Evolutionary conservation across 2,888 invertebrate species (phyloP), one percentile per base, ranked within the genome.

Genomic region (Eremobia ochroleuca): DNA sequence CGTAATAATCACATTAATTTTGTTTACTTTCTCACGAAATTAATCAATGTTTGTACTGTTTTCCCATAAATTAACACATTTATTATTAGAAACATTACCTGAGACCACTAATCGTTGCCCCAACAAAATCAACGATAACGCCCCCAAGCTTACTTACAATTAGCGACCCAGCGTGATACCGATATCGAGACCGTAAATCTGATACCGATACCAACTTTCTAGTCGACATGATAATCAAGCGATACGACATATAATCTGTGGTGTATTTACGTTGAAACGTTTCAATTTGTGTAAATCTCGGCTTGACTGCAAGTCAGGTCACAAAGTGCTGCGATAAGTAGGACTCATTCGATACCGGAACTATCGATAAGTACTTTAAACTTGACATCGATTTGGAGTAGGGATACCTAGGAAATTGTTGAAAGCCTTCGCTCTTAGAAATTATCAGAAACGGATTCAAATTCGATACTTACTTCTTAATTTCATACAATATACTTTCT

Each of bases 221-320:
- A 49, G 13, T 21, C 71, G 81, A 85, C 81, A 64, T 72, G 81
- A 82, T 82, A 85, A 85, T 82, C 82, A 49, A 81, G 62, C 62
- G 81, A 81, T 84, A 79, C 67, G 15, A 75, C 75, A 74, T 71
- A 62, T 83, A 70, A 68, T 65, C 37, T 31, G 73, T 61, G n/a
- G 25, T 37, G 61, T 84, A 64, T 71, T 79, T 70, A 66, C 79
- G 70, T 70, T 31, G 55, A 77, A 77, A 77, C 72, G 77, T 69
- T 77, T 86, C 86, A 82, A 82, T 83, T 86, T 74, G 86, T 82
- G 86, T 83, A 83, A 83, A 83, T 86, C 83, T 82, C 58, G 4
- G 15, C 4, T 0, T 8, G 49, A 15, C 28, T 28, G 71, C 62
- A 18, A 62, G 46, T 65, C 73, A 64, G 61, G 15, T 21, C 82